Base-by-base conservation (phyloP, 2,113 vertebrate species). In the Phrynocephalus versicolor region DNA sequence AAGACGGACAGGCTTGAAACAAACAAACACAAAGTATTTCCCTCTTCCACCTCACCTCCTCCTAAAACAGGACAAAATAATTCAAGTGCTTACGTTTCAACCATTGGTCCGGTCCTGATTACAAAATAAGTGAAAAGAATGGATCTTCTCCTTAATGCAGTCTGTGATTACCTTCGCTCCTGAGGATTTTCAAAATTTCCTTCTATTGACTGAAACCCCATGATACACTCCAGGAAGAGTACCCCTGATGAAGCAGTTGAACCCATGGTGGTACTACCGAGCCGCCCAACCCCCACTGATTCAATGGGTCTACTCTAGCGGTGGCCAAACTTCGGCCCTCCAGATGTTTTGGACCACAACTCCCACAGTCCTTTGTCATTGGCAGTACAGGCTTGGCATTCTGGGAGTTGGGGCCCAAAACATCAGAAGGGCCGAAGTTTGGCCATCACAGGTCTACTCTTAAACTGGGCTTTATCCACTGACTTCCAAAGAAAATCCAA, bases 1-100 rank as follows among this genome's bases (percentile, higher is more conserved):
- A 95, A 90, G 85, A 90, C 94, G 89, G 79, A 51, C 74, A 84
- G 90, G 88, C 78, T 88, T 15, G 45, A 75, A 74, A 57, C 75
- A 62, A 88, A 71, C 0, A 85, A 79, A 15, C 76, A 76, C 71
- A 69, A 88, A n/a, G 33, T 62, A 74, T 27, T 14, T 27, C 65
- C 86, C 51, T 75, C 70, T 86, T 4, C 19, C 7, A 2, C 19
- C 76, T 10, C n/a, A 41, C 5, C 77, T 14, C 23, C 21, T 6
- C 3, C 33, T 21, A 30, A 65, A 82, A 71, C 23, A 15, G 23
- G 19, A 69, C 89, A 60, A 72, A 71, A 45, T 21, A 62, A 62
- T 62, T 88, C 79, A 70, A 80, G 78, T 41, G 65, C 83, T 70
- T 81, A 82, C 87, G 83, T 85, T 89, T 90, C 69, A 81, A 60